These are phyloP conservation scores for Lateolabrax maculatus DNA, from an alignment of 2,797 vertebrate species.

Conservation along the genomic window DNA sequence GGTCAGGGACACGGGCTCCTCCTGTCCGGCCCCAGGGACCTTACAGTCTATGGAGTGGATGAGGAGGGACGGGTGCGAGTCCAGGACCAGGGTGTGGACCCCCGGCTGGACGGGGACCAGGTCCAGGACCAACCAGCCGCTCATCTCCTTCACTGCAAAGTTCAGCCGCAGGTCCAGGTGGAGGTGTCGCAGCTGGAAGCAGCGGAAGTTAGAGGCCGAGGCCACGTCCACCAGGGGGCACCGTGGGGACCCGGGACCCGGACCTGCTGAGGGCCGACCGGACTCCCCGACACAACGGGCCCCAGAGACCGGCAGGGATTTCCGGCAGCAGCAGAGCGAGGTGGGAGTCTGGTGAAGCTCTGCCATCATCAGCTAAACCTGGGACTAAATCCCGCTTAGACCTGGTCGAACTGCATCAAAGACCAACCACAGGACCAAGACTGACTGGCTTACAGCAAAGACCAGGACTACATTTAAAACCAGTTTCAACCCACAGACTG, in stretches of 20 bases:
- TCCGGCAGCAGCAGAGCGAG: conserved; percentile 91
- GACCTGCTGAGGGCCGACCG: conserved; percentile 1
- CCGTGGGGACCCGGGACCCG: conserved; percentile 47
- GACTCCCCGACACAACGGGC: conserved; percentile 57
- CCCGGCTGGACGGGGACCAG: conserved; percentile 85
- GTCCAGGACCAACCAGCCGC: conserved; percentile 93
- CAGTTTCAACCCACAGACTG: neutral
- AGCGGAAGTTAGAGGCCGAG: conserved; percentile 91
- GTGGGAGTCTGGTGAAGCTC: conserved; percentile 79
- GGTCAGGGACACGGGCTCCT: conserved; percentile 77
- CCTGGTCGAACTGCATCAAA: conserved; percentile 20
- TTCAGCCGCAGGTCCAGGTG: conserved; percentile 93
- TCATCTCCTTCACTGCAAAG: conserved; percentile 91
- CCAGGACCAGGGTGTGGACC: conserved; percentile 86
- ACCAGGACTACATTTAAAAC: neutral
- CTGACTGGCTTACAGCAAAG: neutral
- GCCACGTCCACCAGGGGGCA: conserved; percentile 89
- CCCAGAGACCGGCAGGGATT: conserved; percentile 71
- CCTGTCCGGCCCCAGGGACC: conserved; percentile 1
- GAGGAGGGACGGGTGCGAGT: conserved; percentile 89
- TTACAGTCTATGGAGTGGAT: conserved; percentile 89
- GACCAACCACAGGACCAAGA: neutral
- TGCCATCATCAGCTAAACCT: conserved; percentile 69
- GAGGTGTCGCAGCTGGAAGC: conserved; percentile 91
- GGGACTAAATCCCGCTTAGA: conserved; percentile 18